These are phyloP conservation scores for Sceloporus undulatus DNA, from an alignment of 2,113 vertebrate species.

Conservation along the genomic window DNA sequence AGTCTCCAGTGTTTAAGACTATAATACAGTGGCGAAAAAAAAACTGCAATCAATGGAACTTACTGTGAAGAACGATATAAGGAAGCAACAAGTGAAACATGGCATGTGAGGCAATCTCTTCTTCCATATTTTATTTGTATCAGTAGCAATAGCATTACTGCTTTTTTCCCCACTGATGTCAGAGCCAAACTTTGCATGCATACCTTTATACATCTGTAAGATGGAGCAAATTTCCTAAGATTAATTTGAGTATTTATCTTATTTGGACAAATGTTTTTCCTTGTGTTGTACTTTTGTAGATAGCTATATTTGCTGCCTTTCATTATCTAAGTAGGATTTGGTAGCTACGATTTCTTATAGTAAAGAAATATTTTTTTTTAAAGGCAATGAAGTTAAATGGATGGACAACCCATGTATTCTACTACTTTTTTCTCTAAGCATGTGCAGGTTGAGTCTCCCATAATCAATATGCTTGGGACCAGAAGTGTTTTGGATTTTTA, in stretches of 20 bases:
- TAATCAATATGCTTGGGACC: too few species aligned
- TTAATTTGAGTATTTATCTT: not conserved
- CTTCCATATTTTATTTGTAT: not conserved
- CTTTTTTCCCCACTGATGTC: not conserved
- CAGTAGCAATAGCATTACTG: not conserved
- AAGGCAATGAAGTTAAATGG: not conserved
- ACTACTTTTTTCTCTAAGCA: too few species aligned
- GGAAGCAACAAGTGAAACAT: not conserved
- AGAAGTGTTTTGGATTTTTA: too few species aligned
- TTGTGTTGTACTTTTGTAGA: not conserved
- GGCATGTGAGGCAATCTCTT: conserved; percentile 70
- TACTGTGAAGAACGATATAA: conserved; percentile 74
- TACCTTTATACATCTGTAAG: not conserved
- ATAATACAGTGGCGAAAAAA: conserved; percentile 69
- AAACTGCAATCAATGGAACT: conserved; percentile 34
- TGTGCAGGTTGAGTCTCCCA: too few species aligned
- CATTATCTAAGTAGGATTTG: too few species aligned
- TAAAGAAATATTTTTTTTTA: not conserved
- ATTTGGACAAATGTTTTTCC: not conserved
- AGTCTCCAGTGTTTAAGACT: conserved; percentile 51
- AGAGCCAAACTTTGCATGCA: not conserved
- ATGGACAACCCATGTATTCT: not conserved
- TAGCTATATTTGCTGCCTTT: not conserved
- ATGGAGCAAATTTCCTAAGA: not conserved
- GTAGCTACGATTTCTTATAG: not conserved